Conservation (phyloP, 2,888 invertebrate genomes). For the Synergus japonicus region DNA sequence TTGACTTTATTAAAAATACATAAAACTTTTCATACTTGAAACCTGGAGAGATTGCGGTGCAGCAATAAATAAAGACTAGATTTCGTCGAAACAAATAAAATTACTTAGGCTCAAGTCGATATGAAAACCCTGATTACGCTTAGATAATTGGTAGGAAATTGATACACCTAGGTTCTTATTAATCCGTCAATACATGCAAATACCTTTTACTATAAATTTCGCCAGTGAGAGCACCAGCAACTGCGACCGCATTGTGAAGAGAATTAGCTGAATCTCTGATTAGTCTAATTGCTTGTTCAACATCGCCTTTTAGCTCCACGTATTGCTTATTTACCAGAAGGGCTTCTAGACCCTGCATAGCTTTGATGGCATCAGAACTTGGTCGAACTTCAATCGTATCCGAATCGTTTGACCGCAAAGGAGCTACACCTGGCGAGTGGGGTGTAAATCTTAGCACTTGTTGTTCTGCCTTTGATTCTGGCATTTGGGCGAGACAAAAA, state of each 20-base stretch:
- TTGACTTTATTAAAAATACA: conserved; percentile 11
- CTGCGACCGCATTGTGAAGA: conserved; percentile 78
- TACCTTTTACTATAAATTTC: conserved; percentile 78
- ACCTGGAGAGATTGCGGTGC: not conserved
- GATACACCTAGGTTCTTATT: conserved; percentile 47
- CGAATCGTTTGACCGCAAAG: conserved; percentile 64
- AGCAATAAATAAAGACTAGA: conserved; percentile 27
- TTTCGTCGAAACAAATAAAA: not conserved
- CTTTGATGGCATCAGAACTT: conserved; percentile 75
- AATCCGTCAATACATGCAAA: conserved; percentile 71
- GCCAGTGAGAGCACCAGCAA: conserved; percentile 77
- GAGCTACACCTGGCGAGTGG: conserved; percentile 73
- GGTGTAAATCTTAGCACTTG: conserved; percentile 72
- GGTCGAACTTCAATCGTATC: conserved; percentile 73
- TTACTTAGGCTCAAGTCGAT: not conserved
- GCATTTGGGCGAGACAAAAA: conserved; percentile 80
- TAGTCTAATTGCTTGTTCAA: conserved; percentile 75
- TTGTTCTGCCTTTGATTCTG: conserved; percentile 78
- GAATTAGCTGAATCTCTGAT: conserved; percentile 80
- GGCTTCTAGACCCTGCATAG: conserved; percentile 76
- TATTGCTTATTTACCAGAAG: conserved; percentile 77
- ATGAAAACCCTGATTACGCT: not conserved
- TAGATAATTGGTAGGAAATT: not conserved
- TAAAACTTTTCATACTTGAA: conserved; percentile 1
- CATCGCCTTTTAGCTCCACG: conserved; percentile 73